A percentile compares a stretch with the other conserved stretches of the same genome.
Evolutionary conservation across 2,113 vertebrate species (phyloP).

Genomic region (Trachemys scripta): DNA sequence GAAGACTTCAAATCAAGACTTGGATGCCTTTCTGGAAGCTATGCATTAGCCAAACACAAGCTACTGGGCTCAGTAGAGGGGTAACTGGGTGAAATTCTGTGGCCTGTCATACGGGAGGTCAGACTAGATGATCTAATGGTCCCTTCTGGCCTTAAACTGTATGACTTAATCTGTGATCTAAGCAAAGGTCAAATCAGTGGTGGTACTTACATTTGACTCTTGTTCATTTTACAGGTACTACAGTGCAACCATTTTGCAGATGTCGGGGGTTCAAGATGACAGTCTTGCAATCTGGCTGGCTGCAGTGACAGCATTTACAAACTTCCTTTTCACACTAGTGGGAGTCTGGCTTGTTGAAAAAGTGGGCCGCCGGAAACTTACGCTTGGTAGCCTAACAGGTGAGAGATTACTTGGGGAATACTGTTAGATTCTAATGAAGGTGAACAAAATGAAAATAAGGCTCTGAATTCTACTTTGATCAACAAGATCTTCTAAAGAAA

Average conservation of each 20-base stretch:
- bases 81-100: neutral
- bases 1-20: neutral
- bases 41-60: neutral
- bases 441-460: neutral
- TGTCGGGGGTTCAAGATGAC: conserved; percentile 95
- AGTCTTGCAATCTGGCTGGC: conserved; percentile 95
- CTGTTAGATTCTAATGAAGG: neutral
- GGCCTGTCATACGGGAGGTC: neutral
- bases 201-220: neutral
- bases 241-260: conserved; percentile 98
- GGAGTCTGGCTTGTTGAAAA: conserved; percentile 98
- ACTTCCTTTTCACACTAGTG: conserved; percentile 95
- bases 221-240: conserved; percentile 88
- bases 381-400: conserved; percentile 92
- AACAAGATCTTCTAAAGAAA: neutral
- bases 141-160: neutral
- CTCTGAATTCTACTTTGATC: neutral
- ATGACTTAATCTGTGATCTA: neutral
- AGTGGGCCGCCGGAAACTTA: conserved; percentile 93
- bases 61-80: neutral
- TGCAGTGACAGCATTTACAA: conserved; percentile 92
- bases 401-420: conserved; percentile 30
- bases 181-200: neutral
- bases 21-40: neutral
- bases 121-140: neutral